These are phyloP conservation scores for Pachydiplax longipennis DNA, from an alignment of 2,888 invertebrate species.

Conservation along the genomic window DNA sequence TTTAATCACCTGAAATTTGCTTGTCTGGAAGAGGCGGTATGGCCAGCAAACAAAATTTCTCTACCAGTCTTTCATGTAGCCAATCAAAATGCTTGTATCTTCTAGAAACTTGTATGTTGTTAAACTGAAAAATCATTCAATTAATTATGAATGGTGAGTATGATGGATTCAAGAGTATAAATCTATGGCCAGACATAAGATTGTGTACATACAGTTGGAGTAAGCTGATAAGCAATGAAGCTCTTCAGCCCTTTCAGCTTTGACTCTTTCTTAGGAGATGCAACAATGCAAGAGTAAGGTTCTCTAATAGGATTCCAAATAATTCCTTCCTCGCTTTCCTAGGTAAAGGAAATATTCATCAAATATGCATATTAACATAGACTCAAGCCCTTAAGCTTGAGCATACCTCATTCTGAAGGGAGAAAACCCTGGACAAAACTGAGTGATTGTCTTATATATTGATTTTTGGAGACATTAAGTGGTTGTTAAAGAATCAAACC, in stretches of 20 bases:
- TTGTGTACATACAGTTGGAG: slow-evolving; percentile 74
- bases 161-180: neutral
- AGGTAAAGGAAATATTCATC: slow-evolving; percentile 31
- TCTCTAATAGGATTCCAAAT: slow-evolving; percentile 79
- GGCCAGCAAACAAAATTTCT: slow-evolving; percentile 93
- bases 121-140: slow-evolving; percentile 66
- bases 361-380: no score
- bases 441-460: no score
- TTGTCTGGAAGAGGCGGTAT: slow-evolving; percentile 98
- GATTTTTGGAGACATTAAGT: no score
- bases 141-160: no score
- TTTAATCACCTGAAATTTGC: slow-evolving; percentile 78
- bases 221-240: slow-evolving; percentile 95
- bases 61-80: slow-evolving; percentile 92
- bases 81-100: slow-evolving; percentile 99
- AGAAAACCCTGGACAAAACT: no score
- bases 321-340: slow-evolving; percentile 72
- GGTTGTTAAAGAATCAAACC: no score
- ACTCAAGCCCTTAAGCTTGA: no score
- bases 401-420: no score
- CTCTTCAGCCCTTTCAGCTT: slow-evolving; percentile 98
- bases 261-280: slow-evolving; percentile 96
- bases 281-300: slow-evolving; percentile 84
- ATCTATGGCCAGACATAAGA: neutral
- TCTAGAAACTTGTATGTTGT: slow-evolving; percentile 90